phyloP scores from a whole-genome alignment of 92 coral and sea anemone species.

The Micromussa lordhowensis region DNA sequence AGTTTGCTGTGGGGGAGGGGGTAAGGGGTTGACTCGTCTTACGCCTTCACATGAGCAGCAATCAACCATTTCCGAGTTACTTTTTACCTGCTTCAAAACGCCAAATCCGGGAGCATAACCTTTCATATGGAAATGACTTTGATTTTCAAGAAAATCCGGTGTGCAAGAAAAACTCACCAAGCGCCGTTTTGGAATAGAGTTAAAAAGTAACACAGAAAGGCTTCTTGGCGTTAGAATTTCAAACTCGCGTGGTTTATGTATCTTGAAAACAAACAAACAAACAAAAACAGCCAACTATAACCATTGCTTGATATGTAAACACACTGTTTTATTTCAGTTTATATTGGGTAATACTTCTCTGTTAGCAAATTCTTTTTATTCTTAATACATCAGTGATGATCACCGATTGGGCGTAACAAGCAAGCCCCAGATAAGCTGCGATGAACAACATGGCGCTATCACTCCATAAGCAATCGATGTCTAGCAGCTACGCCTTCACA shows the following conservation, averaged over 20 bases:
- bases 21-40: no score
- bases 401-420: not conserved
- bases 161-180: no score
- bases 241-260: not conserved
- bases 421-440: not conserved
- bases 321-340: constrained; percentile 5
- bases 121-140: no score
- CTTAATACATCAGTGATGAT: not conserved
- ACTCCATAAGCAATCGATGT: not conserved
- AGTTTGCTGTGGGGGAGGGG: no score
- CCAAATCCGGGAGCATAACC: no score
- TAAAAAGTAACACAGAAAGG: no score
- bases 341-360: not conserved
- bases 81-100: no score
- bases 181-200: no score
- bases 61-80: no score
- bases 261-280: not conserved
- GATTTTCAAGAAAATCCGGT: no score
- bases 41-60: no score
- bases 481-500: not conserved
- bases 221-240: not conserved
- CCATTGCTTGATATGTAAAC: not conserved
- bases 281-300: not conserved
- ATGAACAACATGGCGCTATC: not conserved
- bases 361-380: not conserved